Base-by-base conservation (phyloP, 1,140 invertebrate species). In the Melanaphis sacchari region DNA sequence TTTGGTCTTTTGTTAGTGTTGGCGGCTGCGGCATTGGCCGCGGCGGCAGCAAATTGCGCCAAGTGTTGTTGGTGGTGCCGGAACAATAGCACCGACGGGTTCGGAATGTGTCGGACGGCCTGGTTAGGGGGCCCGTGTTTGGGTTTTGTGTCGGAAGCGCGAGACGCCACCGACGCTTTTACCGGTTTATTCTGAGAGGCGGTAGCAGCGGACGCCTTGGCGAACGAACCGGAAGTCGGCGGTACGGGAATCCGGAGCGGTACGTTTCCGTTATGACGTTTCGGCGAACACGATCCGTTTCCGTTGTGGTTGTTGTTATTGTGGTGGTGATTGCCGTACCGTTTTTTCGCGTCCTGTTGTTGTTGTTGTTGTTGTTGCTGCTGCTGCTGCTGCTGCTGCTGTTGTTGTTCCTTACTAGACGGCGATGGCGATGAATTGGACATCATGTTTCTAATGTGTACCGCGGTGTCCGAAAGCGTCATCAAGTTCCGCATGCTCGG, bases 31-130 rank as follows among this genome's bases (percentile, higher is more conserved):
- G 76, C 81, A 31, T 18, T 41, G 3, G 93, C 93, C 0, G 52
- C 91, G 8, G 93, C 59, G 7, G 84, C 66, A 6, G 66, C 91
- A 21, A 85, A 93, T 7, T 93, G 91, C 0, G 81, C 91, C 81
- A 93, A 40, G 5, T 93, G 81, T 38, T 93, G 81, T 36, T 94
- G 94, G 36, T 94, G 94, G 52, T 94, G 94, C 88, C 95, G 94
- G 92, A 94, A 94, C 54, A 95, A 94, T 24, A 95, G 91, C 1
- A 94, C 94, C 1, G 95, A 95, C 22, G 95, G 95, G 94, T 95
- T 95, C 6, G 95, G 95, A 89, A 95, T 95, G 89, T 95, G 95
- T 24, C 95, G 93, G 7, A 95, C 95, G 49, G 93, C 94, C 91
- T 95, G 95, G 94, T 95, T 95, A 40, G 95, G 95, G 8, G 94